These are phyloP conservation scores for Rhizomys pruinosus DNA, from an alignment of 2,113 vertebrate species.

Conservation along the genomic window DNA sequence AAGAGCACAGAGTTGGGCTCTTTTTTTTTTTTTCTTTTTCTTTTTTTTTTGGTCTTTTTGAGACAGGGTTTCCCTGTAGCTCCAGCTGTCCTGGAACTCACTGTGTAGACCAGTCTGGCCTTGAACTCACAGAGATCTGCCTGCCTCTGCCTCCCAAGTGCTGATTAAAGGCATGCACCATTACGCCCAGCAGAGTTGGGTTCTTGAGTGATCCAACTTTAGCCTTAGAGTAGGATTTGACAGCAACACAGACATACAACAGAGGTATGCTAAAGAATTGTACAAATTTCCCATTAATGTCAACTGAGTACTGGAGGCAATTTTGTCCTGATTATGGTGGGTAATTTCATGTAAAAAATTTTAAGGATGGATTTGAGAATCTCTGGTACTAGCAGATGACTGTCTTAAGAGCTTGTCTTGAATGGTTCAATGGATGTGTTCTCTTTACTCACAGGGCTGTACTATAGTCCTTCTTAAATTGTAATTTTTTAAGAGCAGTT, in stretches of 20 bases:
- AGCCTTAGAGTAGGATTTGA: not conserved
- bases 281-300: not conserved
- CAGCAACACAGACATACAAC: not conserved
- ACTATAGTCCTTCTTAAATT: too few species aligned
- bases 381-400: not conserved
- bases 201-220: not conserved
- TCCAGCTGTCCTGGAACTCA: too few species aligned
- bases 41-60: too few species aligned
- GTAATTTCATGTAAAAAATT: not conserved
- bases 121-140: too few species aligned
- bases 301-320: not conserved
- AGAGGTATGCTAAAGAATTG: not conserved
- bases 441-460: not conserved
- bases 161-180: too few species aligned
- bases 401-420: not conserved
- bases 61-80: too few species aligned
- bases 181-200: too few species aligned
- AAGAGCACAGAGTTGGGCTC: not conserved
- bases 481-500: not conserved
- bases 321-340: not conserved
- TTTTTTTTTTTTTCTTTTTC: too few species aligned
- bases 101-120: too few species aligned
- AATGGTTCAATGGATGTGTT: not conserved
- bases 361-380: not conserved
- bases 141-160: too few species aligned